Evolutionary conservation across 2,113 vertebrate genomes (phyloP).

Genomic region (Grammomys surdaster): DNA sequence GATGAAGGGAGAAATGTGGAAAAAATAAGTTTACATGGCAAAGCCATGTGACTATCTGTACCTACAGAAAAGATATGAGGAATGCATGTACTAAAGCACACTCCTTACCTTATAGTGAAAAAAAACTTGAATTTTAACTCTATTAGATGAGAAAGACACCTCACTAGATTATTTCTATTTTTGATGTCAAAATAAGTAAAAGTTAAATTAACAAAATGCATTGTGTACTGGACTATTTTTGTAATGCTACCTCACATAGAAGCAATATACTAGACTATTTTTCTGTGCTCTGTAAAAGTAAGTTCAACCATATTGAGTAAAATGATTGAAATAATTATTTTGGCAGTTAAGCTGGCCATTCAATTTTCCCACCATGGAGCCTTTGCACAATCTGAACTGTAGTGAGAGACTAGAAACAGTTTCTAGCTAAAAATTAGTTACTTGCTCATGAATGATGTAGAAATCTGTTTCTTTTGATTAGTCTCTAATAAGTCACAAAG

Average conservation of each 20-base stretch:
- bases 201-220: background rate
- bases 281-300: background rate
- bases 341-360: slow-evolving; percentile 17
- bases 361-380: background rate
- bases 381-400: slow-evolving; percentile 2
- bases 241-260: background rate
- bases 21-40: background rate
- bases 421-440: slow-evolving; percentile 3
- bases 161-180: background rate
- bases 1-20: background rate
- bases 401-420: background rate
- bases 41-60: background rate
- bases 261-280: background rate
- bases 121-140: background rate
- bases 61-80: background rate
- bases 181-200: background rate
- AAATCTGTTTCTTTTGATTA: slow-evolving; percentile 24
- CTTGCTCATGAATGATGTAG: background rate
- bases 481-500: background rate
- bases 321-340: slow-evolving; percentile 49
- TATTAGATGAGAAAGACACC: background rate
- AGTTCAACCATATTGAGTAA: background rate
- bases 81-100: background rate
- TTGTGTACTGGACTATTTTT: background rate
- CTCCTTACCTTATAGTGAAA: background rate